Evolutionary conservation across 1,140 invertebrate genomes (phyloP), one percentile per base, ranked within the genome.

Genomic region (Diachasmimorpha longicaudata): DNA sequence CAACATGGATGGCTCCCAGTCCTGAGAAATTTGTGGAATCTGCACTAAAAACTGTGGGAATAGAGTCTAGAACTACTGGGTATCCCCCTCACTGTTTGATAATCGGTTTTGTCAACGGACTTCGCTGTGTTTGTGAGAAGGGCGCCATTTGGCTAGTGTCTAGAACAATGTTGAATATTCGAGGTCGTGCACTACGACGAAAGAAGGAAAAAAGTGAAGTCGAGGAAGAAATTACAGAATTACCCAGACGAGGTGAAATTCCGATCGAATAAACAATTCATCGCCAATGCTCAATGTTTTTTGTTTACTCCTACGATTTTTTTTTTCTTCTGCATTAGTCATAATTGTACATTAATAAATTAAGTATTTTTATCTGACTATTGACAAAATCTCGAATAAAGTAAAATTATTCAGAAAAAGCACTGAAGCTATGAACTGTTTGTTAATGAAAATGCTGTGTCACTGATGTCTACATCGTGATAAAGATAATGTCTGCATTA

Each of bases 1-100:
- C 95, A n/a, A 93, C 93, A 1, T 91, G 95, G 85, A 93, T 96
- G 88, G 94, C 94, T 13, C 97, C 97, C 0, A 92, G 92, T 0
- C 93, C 97, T 0, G 90, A 93, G 1, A 91, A 90, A 13, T 99
- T 93, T 88, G 97, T 97, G 4, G 90, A 92, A 69, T 91, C 93
- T 0, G 93, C 96, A 0, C 86, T 98, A 6, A 92, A 91, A 77
- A 94, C 95, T 14, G 90, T 96, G 25, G 96, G 96, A 14, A 91
- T 96, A 58, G 91, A 93, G 78, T 88, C 89, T 1, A 88, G 90
- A 55, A 96, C 96, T 0, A 93, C 93, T 4, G 96, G 95, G 21
- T 97, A 96, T 85, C 91, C 91, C 9, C 94, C 94, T 0, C 95
- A 96, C 80, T 89, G 90, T 6, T 76, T 95, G 6, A 90, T 96